Percentiles rank a stretch among this genome's conserved stretches.
Conservation (phyloP, 2,797 vertebrate species). For the Valencia hispanica region DNA sequence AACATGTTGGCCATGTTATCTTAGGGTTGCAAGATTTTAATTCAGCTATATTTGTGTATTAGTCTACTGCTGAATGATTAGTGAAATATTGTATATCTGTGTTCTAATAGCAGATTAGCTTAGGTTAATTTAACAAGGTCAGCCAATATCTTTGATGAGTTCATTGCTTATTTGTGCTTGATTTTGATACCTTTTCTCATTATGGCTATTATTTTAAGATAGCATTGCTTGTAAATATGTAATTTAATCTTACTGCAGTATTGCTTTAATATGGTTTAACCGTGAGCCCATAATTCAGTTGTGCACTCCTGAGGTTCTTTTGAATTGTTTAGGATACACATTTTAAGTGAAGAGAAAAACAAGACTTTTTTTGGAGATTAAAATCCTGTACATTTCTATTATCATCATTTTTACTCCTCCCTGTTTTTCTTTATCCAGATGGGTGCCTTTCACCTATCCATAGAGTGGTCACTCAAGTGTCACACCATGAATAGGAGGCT, state of each 20-base stretch:
- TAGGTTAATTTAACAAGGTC: background rate
- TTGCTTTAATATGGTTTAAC: background rate
- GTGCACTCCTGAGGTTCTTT: background rate
- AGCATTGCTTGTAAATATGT: background rate
- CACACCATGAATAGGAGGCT: constrained; percentile 76
- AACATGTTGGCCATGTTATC: background rate
- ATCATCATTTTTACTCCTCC: constrained; percentile 48
- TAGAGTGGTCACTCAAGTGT: constrained; percentile 81
- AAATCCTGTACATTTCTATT: constrained; percentile 33
- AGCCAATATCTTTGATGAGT: background rate
- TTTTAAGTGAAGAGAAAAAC: constrained; percentile 41
- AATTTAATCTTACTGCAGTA: background rate
- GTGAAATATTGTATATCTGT: background rate
- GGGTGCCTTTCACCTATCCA: constrained; percentile 71
- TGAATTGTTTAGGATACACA: constrained; percentile 20
- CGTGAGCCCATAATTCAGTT: background rate
- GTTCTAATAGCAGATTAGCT: background rate
- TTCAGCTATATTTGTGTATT: background rate
- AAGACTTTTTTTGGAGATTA: constrained; percentile 42
- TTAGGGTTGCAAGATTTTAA: background rate
- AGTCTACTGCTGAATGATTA: background rate
- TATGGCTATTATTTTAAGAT: background rate
- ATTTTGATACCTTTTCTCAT: background rate
- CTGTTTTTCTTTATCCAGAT: constrained; percentile 64
- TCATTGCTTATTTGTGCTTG: background rate